Conservation (phyloP, 2,888 invertebrate genomes). For the Mythimna vitellina region DNA sequence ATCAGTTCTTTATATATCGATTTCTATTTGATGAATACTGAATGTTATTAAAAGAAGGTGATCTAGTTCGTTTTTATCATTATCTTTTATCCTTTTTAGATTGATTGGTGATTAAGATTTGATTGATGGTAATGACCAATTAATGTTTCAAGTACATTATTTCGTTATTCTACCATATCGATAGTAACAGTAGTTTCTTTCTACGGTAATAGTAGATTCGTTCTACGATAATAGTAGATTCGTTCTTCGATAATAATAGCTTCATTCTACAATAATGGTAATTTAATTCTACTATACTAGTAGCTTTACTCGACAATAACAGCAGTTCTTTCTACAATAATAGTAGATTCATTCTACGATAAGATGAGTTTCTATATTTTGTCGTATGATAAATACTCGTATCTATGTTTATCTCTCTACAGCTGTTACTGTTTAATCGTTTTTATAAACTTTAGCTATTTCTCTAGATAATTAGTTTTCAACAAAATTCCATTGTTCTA, state of each 20-base stretch:
- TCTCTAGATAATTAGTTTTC: neutral
- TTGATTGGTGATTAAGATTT: no score
- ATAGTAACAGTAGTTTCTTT: neutral
- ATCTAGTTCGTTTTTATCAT: slow-evolving; percentile 1
- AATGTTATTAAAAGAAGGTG: neutral
- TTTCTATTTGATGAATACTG: slow-evolving; percentile 26
- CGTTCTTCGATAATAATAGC: no score
- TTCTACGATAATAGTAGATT: neutral
- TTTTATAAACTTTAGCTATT: neutral
- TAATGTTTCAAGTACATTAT: slow-evolving; percentile 8
- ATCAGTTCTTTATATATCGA: neutral
- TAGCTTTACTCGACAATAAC: no score
- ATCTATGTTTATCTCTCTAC: neutral
- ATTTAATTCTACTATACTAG: no score
- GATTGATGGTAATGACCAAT: neutral
- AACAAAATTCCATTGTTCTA: neutral
- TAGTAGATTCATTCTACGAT: neutral
- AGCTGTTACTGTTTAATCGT: neutral
- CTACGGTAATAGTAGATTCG: neutral
- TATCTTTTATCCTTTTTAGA: slow-evolving; percentile 16
- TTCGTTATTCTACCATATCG: slow-evolving; percentile 10
- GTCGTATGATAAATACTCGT: no score
- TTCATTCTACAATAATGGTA: no score
- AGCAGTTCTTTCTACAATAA: neutral
- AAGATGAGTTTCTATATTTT: no score